Evolutionary conservation across 2,888 invertebrate species (phyloP), one percentile per base, ranked within the genome.

Genomic region (Dermolepida albohirtum): DNA sequence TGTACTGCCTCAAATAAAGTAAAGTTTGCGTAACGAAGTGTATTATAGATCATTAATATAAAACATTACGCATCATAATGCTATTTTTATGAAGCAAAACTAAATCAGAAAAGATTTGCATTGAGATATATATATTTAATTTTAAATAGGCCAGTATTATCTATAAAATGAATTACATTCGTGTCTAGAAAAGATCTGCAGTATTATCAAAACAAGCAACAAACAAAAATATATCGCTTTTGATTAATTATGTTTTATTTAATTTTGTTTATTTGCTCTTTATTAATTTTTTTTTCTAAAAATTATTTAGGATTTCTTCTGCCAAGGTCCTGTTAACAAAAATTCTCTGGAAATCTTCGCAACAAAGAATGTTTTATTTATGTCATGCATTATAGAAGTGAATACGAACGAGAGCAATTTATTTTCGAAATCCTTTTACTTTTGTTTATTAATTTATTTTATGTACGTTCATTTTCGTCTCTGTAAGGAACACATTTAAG

Each of bases 271-370:
- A 54, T 40, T 54, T 54, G 16, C 17, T 1, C 27, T 29, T 59
- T 47, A 62, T 62, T 62, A 62, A 62, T 62, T 62, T 62, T 47
- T 22, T 34, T 10, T 62, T 47, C 59, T 62, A 62, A 47, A 62
- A 47, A 47, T 62, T 62, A 62, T 62, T 29, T 62, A 62, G 59
- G 59, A 44, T 47, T 49, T 62, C 47, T 39, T 47, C 22, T 49
- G 14, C 47, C 44, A 62, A 34, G 59, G 10, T 47, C 34, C 34
- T 10, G 12, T 49, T 62, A 34, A 47, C 59, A 62, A 49, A 40
- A 40, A 47, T 43, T 7, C 12, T 47, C 59, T 16, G 47, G 59
- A 47, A 47, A 62, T 34, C 59, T 47, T 62, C 59, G 17, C 59
- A 29, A 16, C 59, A 34, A 29, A 49, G 59, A 62, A 34, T 47